A percentile compares a stretch with the other conserved stretches of the same genome.
Evolutionary conservation across 1,140 invertebrate genomes (phyloP).

Genomic region (fruit fly (Drosophila melanogaster)): Release_6_plus_ISO1_MT NT_033779.5:12011001-12011500

Average conservation of each 20-base stretch:
- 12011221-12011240: no score
- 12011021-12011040: constrained; percentile 71
- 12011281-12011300: no score
- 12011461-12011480: constrained; percentile 10
- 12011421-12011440: constrained; percentile 49
- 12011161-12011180: constrained; percentile 33
- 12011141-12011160: constrained; percentile 29
- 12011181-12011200: constrained; percentile 33
- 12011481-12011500: constrained; percentile 50
- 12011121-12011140: constrained; percentile 48
- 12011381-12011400: constrained; percentile 25
- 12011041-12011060: constrained; percentile 40
- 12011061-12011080: constrained; percentile 56
- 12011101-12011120: constrained; percentile 64
- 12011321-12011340: no score
- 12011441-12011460: background rate
- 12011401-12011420: constrained; percentile 10
- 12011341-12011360: no score
- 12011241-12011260: no score
- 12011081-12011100: constrained; percentile 74
- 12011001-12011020: constrained; percentile 85
- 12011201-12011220: background rate
- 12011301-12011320: no score
- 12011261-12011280: no score
- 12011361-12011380: no score